Conservation (phyloP, 1,140 invertebrate species). For the Brachystomella parvula region DNA sequence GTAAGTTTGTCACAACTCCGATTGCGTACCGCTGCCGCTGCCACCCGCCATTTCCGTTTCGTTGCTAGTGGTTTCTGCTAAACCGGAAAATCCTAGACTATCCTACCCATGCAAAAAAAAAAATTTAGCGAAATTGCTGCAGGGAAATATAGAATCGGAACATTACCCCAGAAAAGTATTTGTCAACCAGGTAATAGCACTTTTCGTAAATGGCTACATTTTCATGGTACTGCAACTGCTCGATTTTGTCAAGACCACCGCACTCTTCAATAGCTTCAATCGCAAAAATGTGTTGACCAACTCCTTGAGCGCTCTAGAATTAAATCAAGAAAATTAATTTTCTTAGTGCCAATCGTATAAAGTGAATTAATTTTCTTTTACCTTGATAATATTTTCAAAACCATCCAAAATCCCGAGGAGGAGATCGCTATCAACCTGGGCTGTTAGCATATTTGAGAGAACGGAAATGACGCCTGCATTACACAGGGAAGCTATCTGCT, state of each 20-base stretch:
- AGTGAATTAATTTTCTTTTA: no score
- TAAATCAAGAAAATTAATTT: not conserved
- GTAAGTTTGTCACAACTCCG: no score
- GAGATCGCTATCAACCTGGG: constrained; percentile 53
- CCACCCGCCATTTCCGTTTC: no score
- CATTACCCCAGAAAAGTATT: constrained; percentile 67
- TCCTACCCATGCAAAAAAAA: no score
- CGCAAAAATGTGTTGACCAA: constrained; percentile 47
- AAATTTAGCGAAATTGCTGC: no score
- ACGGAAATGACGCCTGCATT: constrained; percentile 47
- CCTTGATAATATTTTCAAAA: constrained; percentile 53
- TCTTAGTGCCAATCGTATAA: not conserved
- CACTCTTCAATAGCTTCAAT: constrained; percentile 53
- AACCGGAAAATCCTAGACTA: no score
- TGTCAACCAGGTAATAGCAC: constrained; percentile 68
- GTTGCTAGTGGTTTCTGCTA: no score
- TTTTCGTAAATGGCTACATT: constrained; percentile 76
- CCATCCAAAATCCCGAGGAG: constrained; percentile 56
- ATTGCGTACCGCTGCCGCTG: no score
- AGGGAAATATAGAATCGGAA: no score
- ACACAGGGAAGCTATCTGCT: constrained; percentile 59
- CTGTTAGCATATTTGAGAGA: constrained; percentile 48
- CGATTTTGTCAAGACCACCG: constrained; percentile 64
- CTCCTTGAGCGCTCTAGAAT: constrained; percentile 45
- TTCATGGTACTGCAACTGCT: constrained; percentile 61